A percentile compares a stretch with the other conserved stretches of the same genome.
Evolutionary conservation across 2,113 vertebrate species (phyloP).

Genomic region (Leuciscus idus): DNA sequence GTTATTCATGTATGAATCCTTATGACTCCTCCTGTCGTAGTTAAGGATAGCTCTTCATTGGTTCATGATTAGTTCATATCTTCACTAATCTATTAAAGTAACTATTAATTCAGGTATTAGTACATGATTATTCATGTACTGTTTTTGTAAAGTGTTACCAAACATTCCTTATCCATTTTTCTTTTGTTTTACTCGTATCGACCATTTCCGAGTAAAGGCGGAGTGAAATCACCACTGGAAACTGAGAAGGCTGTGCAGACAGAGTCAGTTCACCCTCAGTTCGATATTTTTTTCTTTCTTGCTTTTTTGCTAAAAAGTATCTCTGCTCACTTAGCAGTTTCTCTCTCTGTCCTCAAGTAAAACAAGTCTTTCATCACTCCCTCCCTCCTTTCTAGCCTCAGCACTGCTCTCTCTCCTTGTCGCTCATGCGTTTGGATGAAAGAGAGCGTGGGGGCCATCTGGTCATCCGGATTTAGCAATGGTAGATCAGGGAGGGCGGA

Average conservation of each 20-base stretch:
- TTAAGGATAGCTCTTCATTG: too few relatives aligned
- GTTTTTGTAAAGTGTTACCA: too few relatives aligned
- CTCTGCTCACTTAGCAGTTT: background rate
- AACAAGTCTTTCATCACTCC: background rate
- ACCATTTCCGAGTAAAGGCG: background rate
- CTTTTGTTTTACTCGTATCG: background rate
- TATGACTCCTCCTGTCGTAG: too few relatives aligned
- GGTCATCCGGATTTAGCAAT: slow-evolving; percentile 28
- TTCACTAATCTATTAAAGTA: too few relatives aligned
- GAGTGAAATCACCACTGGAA: background rate
- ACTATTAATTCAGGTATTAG: too few relatives aligned
- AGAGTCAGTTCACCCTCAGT: slow-evolving; percentile 1
- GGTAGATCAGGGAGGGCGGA: slow-evolving; percentile 5
- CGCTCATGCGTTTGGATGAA: background rate
- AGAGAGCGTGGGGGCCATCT: background rate
- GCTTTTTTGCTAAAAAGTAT: slow-evolving; percentile 1
- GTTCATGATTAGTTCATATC: too few relatives aligned
- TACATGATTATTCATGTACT: too few relatives aligned
- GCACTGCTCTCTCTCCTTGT: background rate
- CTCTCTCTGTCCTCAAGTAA: slow-evolving; percentile 8
- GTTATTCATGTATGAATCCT: too few relatives aligned
- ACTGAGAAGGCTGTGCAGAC: background rate
- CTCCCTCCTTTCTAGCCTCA: background rate
- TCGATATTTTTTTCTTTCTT: background rate
- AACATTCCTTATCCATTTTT: background rate